Conservation (phyloP, 2,888 invertebrate genomes). For the Ophonus ardosiacus region DNA sequence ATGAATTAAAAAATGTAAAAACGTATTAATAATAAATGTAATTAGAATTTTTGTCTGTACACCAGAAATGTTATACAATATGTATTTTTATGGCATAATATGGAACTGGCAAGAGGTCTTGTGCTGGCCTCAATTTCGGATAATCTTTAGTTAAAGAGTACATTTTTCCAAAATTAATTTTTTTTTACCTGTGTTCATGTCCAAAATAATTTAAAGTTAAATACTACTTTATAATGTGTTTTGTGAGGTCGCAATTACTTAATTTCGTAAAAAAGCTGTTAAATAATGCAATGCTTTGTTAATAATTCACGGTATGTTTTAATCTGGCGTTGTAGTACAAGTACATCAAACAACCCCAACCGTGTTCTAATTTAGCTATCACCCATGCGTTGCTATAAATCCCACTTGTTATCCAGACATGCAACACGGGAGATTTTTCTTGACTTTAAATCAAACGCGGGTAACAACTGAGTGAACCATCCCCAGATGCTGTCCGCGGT, state of each 20-base stretch:
- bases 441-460: conserved; percentile 28
- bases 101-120: too few species aligned
- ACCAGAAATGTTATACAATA: too few species aligned
- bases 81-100: too few species aligned
- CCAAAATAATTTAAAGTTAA: background rate
- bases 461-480: conserved; percentile 32
- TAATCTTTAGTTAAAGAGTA: too few species aligned
- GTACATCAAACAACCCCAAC: conserved; percentile 3
- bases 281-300: background rate
- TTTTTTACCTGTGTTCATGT: background rate
- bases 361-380: conserved; percentile 25
- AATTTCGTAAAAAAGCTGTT: background rate
- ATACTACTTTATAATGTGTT: background rate
- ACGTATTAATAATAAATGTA: too few species aligned
- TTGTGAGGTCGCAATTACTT: background rate
- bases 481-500: conserved; percentile 31
- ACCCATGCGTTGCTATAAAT: conserved; percentile 19
- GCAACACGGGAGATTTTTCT: conserved; percentile 37
- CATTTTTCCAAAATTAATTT: too few species aligned
- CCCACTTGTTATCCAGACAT: conserved; percentile 30
- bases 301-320: background rate
- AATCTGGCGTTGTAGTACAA: background rate
- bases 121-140: too few species aligned
- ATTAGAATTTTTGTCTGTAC: too few species aligned
- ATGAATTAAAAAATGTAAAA: too few species aligned